A percentile compares a stretch with the other conserved stretches of the same genome.
These are phyloP conservation scores for Seira musarum DNA, from an alignment of 2,888 invertebrate species.

Conservation along the genomic window DNA sequence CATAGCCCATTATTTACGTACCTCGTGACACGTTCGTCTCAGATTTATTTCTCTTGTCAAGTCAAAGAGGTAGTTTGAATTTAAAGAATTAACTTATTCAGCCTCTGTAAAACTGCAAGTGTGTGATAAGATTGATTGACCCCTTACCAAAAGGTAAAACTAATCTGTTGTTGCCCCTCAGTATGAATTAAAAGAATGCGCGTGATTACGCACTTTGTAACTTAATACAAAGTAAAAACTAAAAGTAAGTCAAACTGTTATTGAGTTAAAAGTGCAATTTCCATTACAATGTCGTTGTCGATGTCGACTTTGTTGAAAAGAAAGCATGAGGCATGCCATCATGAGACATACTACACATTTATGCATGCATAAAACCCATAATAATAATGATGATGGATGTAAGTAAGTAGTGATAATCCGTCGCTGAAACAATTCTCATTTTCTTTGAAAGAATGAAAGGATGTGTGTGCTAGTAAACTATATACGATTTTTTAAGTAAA, in stretches of 20 bases:
- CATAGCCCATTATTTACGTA: too few species aligned
- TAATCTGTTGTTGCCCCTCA: neutral
- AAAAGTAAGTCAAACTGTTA: neutral
- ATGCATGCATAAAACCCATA: too few species aligned
- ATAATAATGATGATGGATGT: constrained; percentile 20
- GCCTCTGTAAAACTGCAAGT: too few species aligned
- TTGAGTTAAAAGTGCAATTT: neutral
- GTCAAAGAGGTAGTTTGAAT: neutral
- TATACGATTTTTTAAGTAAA: constrained; percentile 40
- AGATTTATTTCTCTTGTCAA: neutral
- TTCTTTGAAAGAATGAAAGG: constrained; percentile 51
- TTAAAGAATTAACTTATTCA: too few species aligned
- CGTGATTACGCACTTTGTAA: neutral
- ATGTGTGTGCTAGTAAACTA: constrained; percentile 55
- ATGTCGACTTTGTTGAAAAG: neutral
- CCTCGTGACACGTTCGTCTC: neutral
- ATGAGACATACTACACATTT: neutral
- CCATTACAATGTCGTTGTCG: too few species aligned
- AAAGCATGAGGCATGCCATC: neutral
- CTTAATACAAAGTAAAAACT: neutral
- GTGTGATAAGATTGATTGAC: neutral
- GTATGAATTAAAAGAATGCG: neutral
- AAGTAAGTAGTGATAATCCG: constrained; percentile 2
- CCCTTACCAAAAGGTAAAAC: neutral
- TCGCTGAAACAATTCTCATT: constrained; percentile 25